Evolutionary conservation across 1,140 invertebrate genomes (phyloP).

Genomic region (Pogonus chalceus): DNA sequence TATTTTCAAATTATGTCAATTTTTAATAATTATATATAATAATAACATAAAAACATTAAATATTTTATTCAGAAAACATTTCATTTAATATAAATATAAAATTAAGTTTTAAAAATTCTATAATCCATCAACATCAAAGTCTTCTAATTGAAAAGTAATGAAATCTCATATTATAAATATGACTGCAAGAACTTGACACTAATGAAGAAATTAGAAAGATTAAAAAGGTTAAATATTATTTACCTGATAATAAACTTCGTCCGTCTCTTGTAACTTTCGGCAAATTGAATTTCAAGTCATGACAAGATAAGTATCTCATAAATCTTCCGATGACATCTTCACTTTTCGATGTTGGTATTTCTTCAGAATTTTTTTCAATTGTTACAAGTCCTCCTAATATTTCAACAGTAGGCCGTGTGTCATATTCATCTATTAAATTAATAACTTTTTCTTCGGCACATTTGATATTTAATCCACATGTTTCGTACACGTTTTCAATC

Average conservation of each 20-base stretch:
- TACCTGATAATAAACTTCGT: slow-evolving; percentile 24
- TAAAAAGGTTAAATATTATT: too few relatives aligned
- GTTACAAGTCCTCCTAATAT: slow-evolving; percentile 35
- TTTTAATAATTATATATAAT: too few relatives aligned
- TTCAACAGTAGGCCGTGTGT: slow-evolving; percentile 31
- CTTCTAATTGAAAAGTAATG: too few relatives aligned
- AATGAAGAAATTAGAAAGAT: too few relatives aligned
- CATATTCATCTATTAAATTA: slow-evolving; percentile 35
- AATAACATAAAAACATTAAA: too few relatives aligned
- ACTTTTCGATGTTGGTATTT: slow-evolving; percentile 15
- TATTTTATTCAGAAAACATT: too few relatives aligned
- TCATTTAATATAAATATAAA: too few relatives aligned
- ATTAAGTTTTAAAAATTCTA: too few relatives aligned
- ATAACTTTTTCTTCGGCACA: slow-evolving; percentile 35
- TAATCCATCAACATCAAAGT: too few relatives aligned
- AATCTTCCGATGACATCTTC: slow-evolving; percentile 32
- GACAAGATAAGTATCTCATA: slow-evolving; percentile 34
- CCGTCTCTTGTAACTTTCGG: slow-evolving; percentile 30
- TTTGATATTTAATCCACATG: slow-evolving; percentile 20
- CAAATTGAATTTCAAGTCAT: slow-evolving; percentile 35
- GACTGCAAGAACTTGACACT: too few relatives aligned
- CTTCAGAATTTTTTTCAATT: slow-evolving; percentile 28
- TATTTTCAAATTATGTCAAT: too few relatives aligned
- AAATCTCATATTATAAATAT: too few relatives aligned
- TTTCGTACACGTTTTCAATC: slow-evolving; percentile 13